Evolutionary conservation across 64 coral and sea anemone genomes (phyloP), one percentile per base, ranked within the genome.

Genomic region (Platygyra sinensis): DNA sequence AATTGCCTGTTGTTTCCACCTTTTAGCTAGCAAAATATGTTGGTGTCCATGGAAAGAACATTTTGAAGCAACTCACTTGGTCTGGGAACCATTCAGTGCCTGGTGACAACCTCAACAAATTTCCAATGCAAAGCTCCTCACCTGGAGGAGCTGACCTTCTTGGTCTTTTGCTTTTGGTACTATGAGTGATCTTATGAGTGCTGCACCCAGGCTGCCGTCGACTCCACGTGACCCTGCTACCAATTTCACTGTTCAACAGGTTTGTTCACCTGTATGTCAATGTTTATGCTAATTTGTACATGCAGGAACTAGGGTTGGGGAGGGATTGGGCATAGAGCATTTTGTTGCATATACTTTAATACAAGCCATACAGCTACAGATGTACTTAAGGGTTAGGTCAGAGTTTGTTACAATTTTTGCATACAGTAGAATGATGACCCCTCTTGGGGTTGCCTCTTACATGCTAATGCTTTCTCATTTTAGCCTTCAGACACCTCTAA

Each of bases 11-110:
- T 3, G 42, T 24, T 51, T 64, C 31, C 22, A 67, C 42, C 27
- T 85, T 85, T 13, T 63, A 85, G 81, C 62, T 85, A 7, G 10
- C 63, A 51, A 85, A 72, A 49, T 85, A 46, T 50, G 38, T 72
- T 19, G 27, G 39, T 52, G 63, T 9, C 11, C 81, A 85, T 72
- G 42, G 33, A 71, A 85, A 24, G 38, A 63, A 85, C 3, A 22
- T 85, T 13, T 85, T 85, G 12, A 85, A 51, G 38, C 81, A 85
- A 18, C 22, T 10, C 27, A 20, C 4, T 18, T 67, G 22, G 10
- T 22, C 61, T 2, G 19, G 31, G 11, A 83, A n/a, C 16, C 13
- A 83, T 22, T 62, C 60, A 24, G 3, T 42, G 29, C 17, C 17
- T 67, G 38, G 19, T 16, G 38, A 51, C 11, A 22, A 46, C 42